Base-by-base conservation (phyloP, 2,113 vertebrate genomes). In the Oenanthe melanoleuca region DNA sequence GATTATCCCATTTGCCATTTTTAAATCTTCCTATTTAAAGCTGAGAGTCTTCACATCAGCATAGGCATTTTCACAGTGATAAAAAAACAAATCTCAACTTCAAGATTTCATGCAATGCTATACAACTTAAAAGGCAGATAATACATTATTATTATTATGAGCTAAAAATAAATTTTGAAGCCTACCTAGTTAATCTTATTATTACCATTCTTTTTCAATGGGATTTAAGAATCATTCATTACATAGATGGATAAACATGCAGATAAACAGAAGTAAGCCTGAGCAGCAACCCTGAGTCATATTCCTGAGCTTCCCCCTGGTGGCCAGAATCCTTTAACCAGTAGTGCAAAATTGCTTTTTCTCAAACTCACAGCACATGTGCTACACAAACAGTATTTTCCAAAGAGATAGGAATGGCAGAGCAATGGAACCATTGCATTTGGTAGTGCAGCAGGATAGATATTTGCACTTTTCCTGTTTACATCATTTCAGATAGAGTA, bases 281-380 rank as follows among this genome's bases (percentile, higher is more conserved):
- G 10, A 84, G 34, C 34, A 61, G 57, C 22, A 60, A 52, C 20
- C 50, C 29, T 8, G 17, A 74, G 49, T 22, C 29, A 5, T 69
- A 72, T 56, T 79, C 74, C 63, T 60, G 34, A 87, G 53, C 57
- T 64, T 60, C 79, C 73, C 89, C 61, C 81, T 87, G 61, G 66
- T 79, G 85, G 88, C 24, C 70, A 96, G 20, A 33, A 69, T 19
- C 18, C 40, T 25, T 47, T 26, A 69, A 63, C n/a, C 29, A 42
- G 31, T 8, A 33, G 4, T 4, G 12, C 4, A 81, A 42, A 56
- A 28, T 0, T 18, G 20, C 34, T 57, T 70, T 80, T 67, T 28
- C 75, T 80, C 45, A 33, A 78, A 42, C 26, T 66, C 55, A 42
- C 25, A 75, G 82, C 29, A 61, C 19, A 8, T 0, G 4, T 25